These are phyloP conservation scores for Protaetia brevitarsis DNA, from an alignment of 1,140 invertebrate genomes.

Conservation along the genomic window DNA sequence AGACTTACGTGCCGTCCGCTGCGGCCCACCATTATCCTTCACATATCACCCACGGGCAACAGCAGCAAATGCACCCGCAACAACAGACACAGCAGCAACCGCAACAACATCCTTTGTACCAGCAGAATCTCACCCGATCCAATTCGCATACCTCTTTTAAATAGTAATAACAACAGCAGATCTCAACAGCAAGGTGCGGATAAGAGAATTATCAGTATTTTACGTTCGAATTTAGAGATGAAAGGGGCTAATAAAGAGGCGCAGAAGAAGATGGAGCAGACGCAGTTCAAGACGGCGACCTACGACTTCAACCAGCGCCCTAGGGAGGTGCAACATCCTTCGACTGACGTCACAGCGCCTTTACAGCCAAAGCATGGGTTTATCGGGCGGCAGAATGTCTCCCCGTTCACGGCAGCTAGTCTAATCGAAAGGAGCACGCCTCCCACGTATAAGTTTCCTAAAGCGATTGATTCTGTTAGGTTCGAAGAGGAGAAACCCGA, in stretches of 20 bases:
- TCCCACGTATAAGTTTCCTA: slow-evolving; percentile 60
- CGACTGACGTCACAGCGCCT: slow-evolving; percentile 51
- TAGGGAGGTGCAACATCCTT: slow-evolving; percentile 43
- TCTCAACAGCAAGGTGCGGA: slow-evolving; percentile 50
- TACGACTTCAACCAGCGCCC: slow-evolving; percentile 29
- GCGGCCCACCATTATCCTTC: slow-evolving; percentile 38
- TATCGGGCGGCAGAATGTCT: slow-evolving; percentile 54
- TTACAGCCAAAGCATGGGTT: slow-evolving; percentile 55
- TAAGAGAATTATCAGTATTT: slow-evolving; percentile 63
- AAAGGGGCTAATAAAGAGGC: slow-evolving; percentile 59
- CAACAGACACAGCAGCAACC: slow-evolving; percentile 31
- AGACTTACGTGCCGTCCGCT: slow-evolving; percentile 42
- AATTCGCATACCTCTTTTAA: slow-evolving; percentile 36
- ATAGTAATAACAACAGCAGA: slow-evolving; percentile 16
- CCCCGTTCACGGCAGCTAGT: slow-evolving; percentile 56
- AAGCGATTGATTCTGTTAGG: slow-evolving; percentile 61
- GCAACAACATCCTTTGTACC: slow-evolving; percentile 25
- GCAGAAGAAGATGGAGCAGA: slow-evolving; percentile 48
- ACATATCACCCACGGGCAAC: slow-evolving; percentile 33
- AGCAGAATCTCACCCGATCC: slow-evolving; percentile 30
- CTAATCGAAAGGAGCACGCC: slow-evolving; percentile 53
- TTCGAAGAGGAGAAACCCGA: slow-evolving; percentile 37
- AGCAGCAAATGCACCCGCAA: slow-evolving; percentile 35
- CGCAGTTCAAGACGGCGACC: slow-evolving; percentile 30
- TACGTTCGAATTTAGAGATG: slow-evolving; percentile 66